Conservation (phyloP, 2,888 invertebrate species). For the Oscheius sp. region DNA sequence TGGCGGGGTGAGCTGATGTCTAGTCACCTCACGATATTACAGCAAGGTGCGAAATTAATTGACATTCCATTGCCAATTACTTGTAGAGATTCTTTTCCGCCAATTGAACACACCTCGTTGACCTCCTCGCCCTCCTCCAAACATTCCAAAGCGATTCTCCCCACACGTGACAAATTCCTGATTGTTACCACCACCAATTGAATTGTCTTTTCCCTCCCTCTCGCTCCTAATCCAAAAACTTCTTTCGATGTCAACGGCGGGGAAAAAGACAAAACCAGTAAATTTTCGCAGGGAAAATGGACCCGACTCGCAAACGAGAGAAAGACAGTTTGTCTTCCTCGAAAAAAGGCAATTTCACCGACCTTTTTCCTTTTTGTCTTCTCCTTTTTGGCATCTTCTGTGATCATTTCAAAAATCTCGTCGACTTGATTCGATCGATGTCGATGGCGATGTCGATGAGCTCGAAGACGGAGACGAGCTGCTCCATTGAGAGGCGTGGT, state of each 20-base stretch:
- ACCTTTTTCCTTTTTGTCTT: slow-evolving; percentile 34
- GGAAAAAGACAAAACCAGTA: background rate
- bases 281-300: background rate
- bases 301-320: slow-evolving; percentile 17
- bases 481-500: slow-evolving; percentile 20
- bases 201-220: background rate
- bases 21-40: too few species aligned
- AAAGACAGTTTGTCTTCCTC: slow-evolving; percentile 20
- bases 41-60: too few species aligned
- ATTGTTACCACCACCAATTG: slow-evolving; percentile 3
- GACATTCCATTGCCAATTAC: too few species aligned
- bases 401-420: slow-evolving; percentile 37
- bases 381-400: slow-evolving; percentile 18
- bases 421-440: slow-evolving; percentile 29
- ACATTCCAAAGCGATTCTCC: slow-evolving; percentile 6
- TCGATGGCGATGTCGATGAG: slow-evolving; percentile 37
- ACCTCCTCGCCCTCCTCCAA: background rate
- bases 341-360: slow-evolving; percentile 1
- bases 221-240: background rate
- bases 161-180: slow-evolving; percentile 22
- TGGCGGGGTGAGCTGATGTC: too few species aligned
- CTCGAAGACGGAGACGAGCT: slow-evolving; percentile 36
- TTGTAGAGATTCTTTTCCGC: background rate
- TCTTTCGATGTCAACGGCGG: background rate
- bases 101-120: background rate